Percentiles rank a stretch among this genome's conserved stretches.
These are phyloP conservation scores for Cyanoderma ruficeps DNA, from an alignment of 2,113 vertebrate species.

Conservation along the genomic window DNA sequence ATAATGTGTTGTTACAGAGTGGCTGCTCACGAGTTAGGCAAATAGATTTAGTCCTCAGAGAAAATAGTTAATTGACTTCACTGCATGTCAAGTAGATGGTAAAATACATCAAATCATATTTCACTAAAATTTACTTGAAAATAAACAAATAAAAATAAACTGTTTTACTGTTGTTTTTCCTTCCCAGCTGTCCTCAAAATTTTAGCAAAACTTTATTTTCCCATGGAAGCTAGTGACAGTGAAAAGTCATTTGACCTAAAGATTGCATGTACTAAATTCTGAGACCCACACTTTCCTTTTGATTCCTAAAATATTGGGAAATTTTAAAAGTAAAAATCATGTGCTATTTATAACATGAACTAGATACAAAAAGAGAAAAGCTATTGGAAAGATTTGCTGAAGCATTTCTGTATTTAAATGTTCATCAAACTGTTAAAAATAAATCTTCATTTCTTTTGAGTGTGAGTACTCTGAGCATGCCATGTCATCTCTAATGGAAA, in stretches of 20 bases:
- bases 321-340: not conserved
- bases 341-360: not conserved
- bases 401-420: conserved; percentile 55
- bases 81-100: not conserved
- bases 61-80: not conserved
- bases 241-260: not conserved
- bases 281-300: not conserved
- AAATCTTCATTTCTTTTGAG: conserved; percentile 56
- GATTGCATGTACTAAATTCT: not conserved
- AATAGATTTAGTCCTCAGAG: not conserved
- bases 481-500: conserved; percentile 75
- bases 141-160: not conserved
- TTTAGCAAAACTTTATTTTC: not conserved
- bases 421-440: conserved; percentile 68
- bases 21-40: not conserved
- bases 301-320: not conserved
- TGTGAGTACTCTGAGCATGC: conserved; percentile 41
- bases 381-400: not conserved
- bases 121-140: not conserved
- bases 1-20: not conserved
- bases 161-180: not conserved
- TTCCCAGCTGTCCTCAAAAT: not conserved
- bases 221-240: not conserved
- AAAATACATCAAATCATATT: not conserved
- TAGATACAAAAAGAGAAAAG: not conserved